Evolutionary conservation across 2,797 vertebrate species (phyloP).

Genomic region (Phrynocephalus vlangalii): DNA sequence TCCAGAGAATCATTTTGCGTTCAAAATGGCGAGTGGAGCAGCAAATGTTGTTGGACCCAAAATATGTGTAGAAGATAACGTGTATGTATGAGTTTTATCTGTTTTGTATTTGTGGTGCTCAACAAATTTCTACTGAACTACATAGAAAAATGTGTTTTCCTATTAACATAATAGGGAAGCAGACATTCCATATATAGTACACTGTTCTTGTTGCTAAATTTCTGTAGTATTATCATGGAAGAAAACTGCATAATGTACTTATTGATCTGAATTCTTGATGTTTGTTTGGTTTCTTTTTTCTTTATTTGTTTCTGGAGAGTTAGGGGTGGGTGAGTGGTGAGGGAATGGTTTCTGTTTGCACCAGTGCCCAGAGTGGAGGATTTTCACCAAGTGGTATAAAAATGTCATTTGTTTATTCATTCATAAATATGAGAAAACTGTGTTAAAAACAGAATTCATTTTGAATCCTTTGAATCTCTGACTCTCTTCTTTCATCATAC

Average conservation of each 20-base stretch:
- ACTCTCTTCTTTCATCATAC: no score
- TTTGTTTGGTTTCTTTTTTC: no score
- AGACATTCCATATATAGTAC: background rate
- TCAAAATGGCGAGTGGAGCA: conserved; percentile 96
- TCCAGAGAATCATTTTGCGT: conserved; percentile 89
- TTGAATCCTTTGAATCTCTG: background rate
- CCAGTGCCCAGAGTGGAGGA: no score
- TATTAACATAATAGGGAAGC: background rate
- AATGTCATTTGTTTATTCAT: no score
- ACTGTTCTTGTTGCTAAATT: background rate
- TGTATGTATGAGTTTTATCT: conserved; percentile 82
- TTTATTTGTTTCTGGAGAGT: no score
- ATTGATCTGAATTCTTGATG: no score
- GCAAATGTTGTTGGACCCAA: conserved; percentile 96
- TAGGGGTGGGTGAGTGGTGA: no score
- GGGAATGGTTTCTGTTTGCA: no score
- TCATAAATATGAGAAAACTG: background rate
- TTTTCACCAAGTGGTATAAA: no score
- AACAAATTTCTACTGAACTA: conserved; percentile 9
- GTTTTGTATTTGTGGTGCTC: background rate
- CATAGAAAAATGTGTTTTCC: background rate
- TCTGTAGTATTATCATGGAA: no score
- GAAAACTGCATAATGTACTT: no score
- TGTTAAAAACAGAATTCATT: background rate
- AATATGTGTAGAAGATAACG: conserved; percentile 92